Percentiles rank a stretch among this genome's conserved stretches.
phyloP scores from a whole-genome alignment of 1,140 invertebrate genomes.

The Drosophila insularis region DNA sequence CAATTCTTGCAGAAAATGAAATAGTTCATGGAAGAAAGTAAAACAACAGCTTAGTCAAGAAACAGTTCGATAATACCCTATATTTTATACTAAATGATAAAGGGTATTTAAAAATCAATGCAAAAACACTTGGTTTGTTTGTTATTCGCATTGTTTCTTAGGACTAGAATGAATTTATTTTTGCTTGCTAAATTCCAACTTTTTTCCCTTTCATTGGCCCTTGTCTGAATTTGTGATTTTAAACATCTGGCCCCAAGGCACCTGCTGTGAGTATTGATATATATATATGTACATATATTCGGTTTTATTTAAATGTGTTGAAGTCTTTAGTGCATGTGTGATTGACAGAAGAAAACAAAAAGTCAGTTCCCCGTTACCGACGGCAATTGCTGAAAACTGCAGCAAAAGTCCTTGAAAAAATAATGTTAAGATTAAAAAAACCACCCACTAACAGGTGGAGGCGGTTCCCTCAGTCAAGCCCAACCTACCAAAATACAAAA shows the following conservation, averaged over 20 bases:
- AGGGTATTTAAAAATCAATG: too few relatives aligned
- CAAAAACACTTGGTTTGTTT: too few relatives aligned
- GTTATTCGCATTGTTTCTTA: too few relatives aligned
- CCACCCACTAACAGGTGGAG: slow-evolving; percentile 55
- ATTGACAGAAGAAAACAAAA: not conserved
- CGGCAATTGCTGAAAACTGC: slow-evolving; percentile 23
- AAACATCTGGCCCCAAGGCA: slow-evolving; percentile 5
- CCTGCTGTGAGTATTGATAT: not conserved
- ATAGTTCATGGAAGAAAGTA: too few relatives aligned
- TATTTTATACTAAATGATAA: too few relatives aligned
- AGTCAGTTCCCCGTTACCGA: not conserved
- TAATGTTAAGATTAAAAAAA: slow-evolving; percentile 37
- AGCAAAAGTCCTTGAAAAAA: not conserved
- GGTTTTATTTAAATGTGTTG: not conserved
- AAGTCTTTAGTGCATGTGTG: not conserved
- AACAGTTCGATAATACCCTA: too few relatives aligned
- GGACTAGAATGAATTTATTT: not conserved
- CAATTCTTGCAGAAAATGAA: too few relatives aligned
- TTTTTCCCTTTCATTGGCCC: not conserved
- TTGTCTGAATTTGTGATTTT: not conserved
- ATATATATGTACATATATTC: not conserved
- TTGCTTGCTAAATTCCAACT: not conserved
- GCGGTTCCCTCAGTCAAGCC: slow-evolving; percentile 32
- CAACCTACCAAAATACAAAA: slow-evolving; percentile 28
- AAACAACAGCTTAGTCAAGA: too few relatives aligned